Base-by-base conservation (phyloP, 1,140 invertebrate species). In the Oncopeltus fasciatus region DNA sequence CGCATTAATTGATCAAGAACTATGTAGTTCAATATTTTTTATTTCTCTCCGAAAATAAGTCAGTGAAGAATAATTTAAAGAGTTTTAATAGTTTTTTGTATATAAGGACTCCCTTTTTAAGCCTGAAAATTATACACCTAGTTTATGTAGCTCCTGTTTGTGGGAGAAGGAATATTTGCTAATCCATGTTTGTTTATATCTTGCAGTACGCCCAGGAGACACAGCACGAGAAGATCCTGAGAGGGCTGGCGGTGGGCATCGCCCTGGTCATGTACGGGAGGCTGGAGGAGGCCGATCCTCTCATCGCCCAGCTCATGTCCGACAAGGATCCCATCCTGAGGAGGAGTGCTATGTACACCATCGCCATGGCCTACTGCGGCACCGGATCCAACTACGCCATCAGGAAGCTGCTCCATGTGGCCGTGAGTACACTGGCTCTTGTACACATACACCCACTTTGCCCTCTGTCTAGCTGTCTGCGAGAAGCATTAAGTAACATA, bases 361-460 rank as follows among this genome's bases (percentile, higher is more conserved):
- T 99, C 20, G 95, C 94, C 0, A 97, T 98, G 85, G 95, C 96
- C 0, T 99, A 99, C 73, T 97, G 93, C 74, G 97, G 97, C 31
- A 96, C 92, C 20, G 95, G 95, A 53, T 95, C 95, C 70, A 98
- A 98, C 74, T 85, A 90, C 71, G 96, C 97, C 0, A 96, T 99
- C 67, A 80, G 93, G 12, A 89, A 88, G 67, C 78, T 99, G 2
- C 82, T 99, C 1, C 94, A 98, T 71, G 92, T 98, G 66, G 95
- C 96, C 51, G 96, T 93, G 68, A 78, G 78, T 80, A 51, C 28
- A 18, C 47, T 24, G 2, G 4, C 5, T 38, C 5, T 38, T 38
- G 5, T 5, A 57, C 31, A 38, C 31, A 38, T 38, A 14, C 31
- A 38, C 31, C 31, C 5, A 49, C 5, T 49, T 47, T 57, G 5